Evolutionary conservation across 2,113 vertebrate genomes (phyloP).

Genomic region (Scomber japonicus): DNA sequence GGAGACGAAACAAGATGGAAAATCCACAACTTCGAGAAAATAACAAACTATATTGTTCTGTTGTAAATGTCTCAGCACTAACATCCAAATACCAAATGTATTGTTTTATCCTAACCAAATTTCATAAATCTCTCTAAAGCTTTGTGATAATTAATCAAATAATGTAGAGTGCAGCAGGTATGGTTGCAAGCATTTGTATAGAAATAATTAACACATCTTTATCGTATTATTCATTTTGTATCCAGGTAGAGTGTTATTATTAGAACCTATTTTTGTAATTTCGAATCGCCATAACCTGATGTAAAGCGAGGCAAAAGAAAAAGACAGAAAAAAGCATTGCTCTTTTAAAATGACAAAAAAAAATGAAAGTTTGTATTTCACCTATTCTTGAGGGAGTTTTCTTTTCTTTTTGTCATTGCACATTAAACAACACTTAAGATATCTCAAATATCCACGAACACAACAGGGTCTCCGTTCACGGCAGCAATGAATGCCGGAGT

Average conservation of each 20-base stretch:
- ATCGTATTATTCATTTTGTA: background rate
- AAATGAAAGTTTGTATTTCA: background rate
- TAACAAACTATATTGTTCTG: background rate
- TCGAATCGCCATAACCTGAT: background rate
- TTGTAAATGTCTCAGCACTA: background rate
- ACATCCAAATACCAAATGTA: background rate
- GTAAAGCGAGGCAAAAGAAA: background rate
- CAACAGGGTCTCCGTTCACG: background rate
- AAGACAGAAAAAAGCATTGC: background rate
- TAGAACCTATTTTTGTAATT: background rate
- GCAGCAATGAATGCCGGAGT: background rate
- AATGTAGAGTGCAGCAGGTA: background rate
- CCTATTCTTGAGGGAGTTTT: background rate
- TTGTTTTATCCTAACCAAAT: background rate
- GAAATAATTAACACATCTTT: background rate
- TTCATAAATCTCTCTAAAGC: background rate
- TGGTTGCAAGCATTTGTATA: conserved; percentile 1
- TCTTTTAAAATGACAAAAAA: background rate
- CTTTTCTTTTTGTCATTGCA: background rate
- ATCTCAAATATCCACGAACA: background rate
- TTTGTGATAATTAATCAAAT: background rate
- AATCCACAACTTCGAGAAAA: conserved; percentile 44
- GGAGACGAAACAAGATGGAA: conserved; percentile 39
- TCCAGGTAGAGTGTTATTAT: background rate
- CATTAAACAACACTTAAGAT: background rate